phyloP scores from a whole-genome alignment of 1,140 invertebrate species.

The Trichonephila clavata region DNA sequence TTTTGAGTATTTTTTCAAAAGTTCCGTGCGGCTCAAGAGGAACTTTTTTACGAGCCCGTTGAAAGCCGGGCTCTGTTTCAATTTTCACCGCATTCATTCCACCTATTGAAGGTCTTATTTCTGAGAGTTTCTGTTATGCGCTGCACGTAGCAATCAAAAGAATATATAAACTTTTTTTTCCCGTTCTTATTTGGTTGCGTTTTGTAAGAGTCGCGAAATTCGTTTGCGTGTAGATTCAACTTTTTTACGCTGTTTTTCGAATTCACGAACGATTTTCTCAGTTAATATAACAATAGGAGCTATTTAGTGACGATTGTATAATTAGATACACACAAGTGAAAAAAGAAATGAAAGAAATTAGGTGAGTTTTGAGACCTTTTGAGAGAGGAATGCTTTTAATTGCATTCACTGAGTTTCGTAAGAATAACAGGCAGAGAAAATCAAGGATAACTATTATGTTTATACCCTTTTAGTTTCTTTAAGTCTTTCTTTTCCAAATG shows the following conservation, averaged over 20 bases:
- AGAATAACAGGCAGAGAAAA: too few species aligned
- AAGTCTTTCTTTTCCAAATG: too few species aligned
- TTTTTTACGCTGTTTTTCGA: neutral
- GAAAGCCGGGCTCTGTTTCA: constrained; percentile 49
- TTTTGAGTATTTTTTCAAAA: constrained; percentile 51
- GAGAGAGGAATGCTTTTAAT: too few species aligned
- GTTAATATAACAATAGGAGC: neutral
- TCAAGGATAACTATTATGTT: too few species aligned
- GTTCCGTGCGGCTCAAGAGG: constrained; percentile 21
- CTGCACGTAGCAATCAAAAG: constrained; percentile 26
- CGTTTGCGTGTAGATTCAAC: neutral
- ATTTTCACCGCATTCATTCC: constrained; percentile 58
- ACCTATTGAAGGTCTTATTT: constrained; percentile 8
- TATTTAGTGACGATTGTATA: neutral
- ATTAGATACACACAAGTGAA: neutral
- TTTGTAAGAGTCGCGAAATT: neutral
- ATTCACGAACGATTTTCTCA: neutral
- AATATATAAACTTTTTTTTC: neutral
- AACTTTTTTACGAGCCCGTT: constrained; percentile 46
- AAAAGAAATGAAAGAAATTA: neutral
- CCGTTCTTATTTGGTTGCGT: neutral
- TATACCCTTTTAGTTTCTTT: too few species aligned
- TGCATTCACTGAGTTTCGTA: too few species aligned
- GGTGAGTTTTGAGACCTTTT: too few species aligned
- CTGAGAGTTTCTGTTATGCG: neutral